Conservation (phyloP, 35 echinoderm and acorn worm genomes). For the Eucidaris tribuloides region DNA sequence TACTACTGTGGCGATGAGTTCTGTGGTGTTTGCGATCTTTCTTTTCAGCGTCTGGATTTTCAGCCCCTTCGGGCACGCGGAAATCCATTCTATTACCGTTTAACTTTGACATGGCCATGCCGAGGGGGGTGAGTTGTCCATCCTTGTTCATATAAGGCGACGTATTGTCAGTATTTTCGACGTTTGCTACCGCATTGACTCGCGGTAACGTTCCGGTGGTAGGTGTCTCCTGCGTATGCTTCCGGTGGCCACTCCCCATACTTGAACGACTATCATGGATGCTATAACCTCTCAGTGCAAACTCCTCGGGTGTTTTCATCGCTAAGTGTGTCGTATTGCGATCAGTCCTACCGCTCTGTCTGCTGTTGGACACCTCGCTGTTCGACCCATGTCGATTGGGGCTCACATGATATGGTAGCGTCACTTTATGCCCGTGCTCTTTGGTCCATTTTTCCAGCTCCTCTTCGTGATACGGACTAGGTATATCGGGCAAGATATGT, state of each 20-base stretch:
- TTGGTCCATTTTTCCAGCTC: conserved; percentile 19
- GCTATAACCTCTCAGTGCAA: conserved; percentile 58
- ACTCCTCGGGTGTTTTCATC: conserved; percentile 64
- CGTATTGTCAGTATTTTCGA: conserved; percentile 60
- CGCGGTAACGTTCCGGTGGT: neutral
- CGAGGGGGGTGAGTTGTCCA: conserved; percentile 62
- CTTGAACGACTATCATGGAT: conserved; percentile 57
- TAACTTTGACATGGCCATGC: conserved; percentile 26
- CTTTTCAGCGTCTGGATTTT: neutral
- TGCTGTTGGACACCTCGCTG: conserved; percentile 23
- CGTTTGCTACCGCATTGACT: conserved; percentile 32
- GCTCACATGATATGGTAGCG: conserved; percentile 50
- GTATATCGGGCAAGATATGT: conserved; percentile 27
- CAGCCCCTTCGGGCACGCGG: conserved; percentile 63
- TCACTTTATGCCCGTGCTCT: neutral
- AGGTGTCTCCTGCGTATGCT: neutral
- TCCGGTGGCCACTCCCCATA: conserved; percentile 2
- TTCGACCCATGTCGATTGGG: conserved; percentile 34
- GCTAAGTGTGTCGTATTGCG: conserved; percentile 75
- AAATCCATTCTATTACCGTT: conserved; percentile 26
- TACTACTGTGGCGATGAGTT: conserved; percentile 20
- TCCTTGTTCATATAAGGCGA: conserved; percentile 70
- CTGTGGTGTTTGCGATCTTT: neutral
- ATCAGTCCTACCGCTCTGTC: conserved; percentile 66
- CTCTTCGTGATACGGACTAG: conserved; percentile 70